Conservation (phyloP, 2,888 invertebrate species). For the Aphrophora alni region DNA sequence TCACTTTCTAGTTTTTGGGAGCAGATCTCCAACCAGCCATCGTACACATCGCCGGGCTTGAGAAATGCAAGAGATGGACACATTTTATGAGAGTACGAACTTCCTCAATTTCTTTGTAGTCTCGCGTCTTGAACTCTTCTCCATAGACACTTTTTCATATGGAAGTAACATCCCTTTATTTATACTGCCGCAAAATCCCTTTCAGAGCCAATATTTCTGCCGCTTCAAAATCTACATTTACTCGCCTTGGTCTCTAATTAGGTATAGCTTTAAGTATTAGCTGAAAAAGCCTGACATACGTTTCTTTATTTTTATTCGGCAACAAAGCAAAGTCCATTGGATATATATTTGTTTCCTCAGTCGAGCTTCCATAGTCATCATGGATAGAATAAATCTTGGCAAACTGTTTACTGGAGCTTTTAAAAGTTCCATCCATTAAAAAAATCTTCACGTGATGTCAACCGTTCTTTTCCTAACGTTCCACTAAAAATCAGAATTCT, state of each 20-base stretch:
- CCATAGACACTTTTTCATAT: slow-evolving; percentile 40
- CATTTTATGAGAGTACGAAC: slow-evolving; percentile 30
- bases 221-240: slow-evolving; percentile 3
- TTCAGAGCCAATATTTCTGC: background rate
- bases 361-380: background rate
- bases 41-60: slow-evolving; percentile 31
- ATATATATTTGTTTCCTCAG: background rate
- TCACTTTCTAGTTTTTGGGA: no score
- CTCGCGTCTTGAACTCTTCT: slow-evolving; percentile 40
- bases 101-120: slow-evolving; percentile 34
- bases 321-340: background rate
- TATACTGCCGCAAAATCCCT: slow-evolving; percentile 27
- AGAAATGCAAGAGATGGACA: slow-evolving; percentile 25
- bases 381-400: background rate
- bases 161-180: slow-evolving; percentile 39
- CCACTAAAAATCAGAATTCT: background rate
- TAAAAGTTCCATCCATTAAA: background rate
- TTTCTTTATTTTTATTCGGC: background rate
- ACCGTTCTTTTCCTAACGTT: background rate
- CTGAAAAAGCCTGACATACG: no score
- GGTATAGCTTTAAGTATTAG: no score
- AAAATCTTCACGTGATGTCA: background rate
- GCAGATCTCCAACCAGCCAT: slow-evolving; percentile 32
- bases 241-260: no score
- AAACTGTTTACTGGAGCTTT: background rate